Conservation (phyloP, 2,797 vertebrate species). For the Argyrosomus regius region DNA sequence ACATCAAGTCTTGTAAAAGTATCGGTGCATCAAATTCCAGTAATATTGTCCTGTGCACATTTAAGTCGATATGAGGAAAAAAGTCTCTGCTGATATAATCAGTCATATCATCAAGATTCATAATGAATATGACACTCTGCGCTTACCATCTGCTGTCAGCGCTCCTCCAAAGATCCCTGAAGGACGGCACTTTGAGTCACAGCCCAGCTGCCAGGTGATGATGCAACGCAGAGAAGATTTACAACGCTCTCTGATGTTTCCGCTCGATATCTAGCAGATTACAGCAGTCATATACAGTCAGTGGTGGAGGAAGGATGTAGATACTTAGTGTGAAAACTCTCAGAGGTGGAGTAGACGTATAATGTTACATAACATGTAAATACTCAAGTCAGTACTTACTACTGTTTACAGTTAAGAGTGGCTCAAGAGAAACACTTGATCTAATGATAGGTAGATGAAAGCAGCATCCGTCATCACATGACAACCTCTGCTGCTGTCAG, state of each 20-base stretch:
- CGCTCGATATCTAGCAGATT: background rate
- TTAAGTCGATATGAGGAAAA: background rate
- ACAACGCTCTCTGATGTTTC: background rate
- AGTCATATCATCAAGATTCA: background rate
- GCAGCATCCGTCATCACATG: slow-evolving; percentile 8
- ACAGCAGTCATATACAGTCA: background rate
- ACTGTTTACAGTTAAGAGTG: no score
- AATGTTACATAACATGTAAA: no score
- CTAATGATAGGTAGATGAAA: no score
- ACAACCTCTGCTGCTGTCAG: background rate
- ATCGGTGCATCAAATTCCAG: background rate
- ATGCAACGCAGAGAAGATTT: background rate
- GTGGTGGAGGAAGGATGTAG: background rate
- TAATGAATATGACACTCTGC: slow-evolving; percentile 21
- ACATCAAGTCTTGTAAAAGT: background rate
- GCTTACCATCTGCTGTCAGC: slow-evolving; percentile 48
- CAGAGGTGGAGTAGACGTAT: no score
- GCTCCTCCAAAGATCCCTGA: slow-evolving; percentile 30
- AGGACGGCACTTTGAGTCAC: slow-evolving; percentile 42
- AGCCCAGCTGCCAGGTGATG: slow-evolving; percentile 13
- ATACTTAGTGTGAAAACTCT: background rate
- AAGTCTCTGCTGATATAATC: slow-evolving; percentile 6
- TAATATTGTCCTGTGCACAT: background rate
- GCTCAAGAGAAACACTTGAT: background rate
- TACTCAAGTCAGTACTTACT: no score